A percentile compares a stretch with the other conserved stretches of the same genome.
Evolutionary conservation across 2,113 vertebrate genomes (phyloP).

Genomic region (Nothobranchius kuhntae): DNA sequence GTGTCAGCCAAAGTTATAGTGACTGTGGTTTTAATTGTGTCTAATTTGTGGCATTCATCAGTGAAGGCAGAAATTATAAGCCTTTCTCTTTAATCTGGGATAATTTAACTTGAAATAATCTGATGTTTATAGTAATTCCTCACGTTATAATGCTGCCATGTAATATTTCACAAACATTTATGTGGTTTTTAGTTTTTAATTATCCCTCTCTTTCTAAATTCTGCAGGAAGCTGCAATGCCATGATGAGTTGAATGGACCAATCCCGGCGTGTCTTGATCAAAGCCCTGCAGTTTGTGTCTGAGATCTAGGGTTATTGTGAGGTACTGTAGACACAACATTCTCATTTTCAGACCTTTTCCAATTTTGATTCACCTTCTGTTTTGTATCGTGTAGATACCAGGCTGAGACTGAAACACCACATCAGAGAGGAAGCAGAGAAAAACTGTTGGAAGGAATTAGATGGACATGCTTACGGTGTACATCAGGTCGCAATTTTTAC

Average conservation of each 20-base stretch:
- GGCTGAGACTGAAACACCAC: constrained; percentile 79
- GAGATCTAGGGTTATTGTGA: constrained; percentile 26
- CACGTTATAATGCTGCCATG: no score
- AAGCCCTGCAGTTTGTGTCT: constrained; percentile 73
- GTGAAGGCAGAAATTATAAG: constrained; percentile 3
- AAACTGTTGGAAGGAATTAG: not conserved
- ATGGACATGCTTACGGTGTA: no score
- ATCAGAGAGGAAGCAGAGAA: constrained; percentile 80
- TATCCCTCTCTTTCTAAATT: constrained; percentile 46
- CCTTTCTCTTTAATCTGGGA: not conserved
- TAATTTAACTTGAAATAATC: not conserved
- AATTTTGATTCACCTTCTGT: not conserved
- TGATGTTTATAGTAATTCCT: not conserved
- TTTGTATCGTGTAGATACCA: constrained; percentile 38
- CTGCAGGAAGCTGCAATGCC: constrained; percentile 37
- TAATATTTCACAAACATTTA: no score
- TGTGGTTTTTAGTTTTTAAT: not conserved
- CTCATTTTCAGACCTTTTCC: no score
- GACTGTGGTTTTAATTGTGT: constrained; percentile 32
- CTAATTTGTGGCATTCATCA: constrained; percentile 27
- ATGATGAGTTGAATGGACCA: constrained; percentile 80
- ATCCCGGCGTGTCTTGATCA: constrained; percentile 82
- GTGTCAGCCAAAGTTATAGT: constrained; percentile 45
- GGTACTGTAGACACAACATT: constrained; percentile 58
- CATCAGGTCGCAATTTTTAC: no score